These are phyloP conservation scores for Euphonia xanthogaster DNA, from an alignment of 2,797 vertebrate genomes.

Conservation along the genomic window DNA sequence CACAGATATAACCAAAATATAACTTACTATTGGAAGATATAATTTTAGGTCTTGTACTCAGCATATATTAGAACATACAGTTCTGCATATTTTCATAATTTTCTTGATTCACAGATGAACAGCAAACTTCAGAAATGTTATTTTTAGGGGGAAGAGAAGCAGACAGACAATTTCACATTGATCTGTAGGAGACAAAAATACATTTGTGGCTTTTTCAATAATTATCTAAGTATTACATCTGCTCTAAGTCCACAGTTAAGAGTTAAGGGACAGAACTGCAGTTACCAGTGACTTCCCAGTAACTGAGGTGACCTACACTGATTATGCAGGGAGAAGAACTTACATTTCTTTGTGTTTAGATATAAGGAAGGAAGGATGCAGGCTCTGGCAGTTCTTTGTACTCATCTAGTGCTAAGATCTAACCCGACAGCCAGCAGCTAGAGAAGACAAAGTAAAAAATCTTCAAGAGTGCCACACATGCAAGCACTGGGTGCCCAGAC, in stretches of 20 bases:
- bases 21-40: conserved; percentile 7
- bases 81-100: conserved; percentile 31
- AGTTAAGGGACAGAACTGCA: not conserved
- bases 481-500: not conserved
- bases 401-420: not conserved
- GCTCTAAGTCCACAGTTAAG: not conserved
- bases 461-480: not conserved
- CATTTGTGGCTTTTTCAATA: not conserved
- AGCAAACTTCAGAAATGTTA: conserved; percentile 2
- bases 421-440: not conserved
- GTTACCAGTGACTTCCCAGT: not conserved
- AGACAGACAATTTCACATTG: not conserved
- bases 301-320: not conserved
- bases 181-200: not conserved
- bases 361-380: not conserved
- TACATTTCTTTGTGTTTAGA: not conserved
- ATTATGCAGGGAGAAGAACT: not conserved
- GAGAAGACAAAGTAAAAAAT: not conserved
- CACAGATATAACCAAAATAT: conserved; percentile 31
- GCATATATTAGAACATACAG: conserved; percentile 40
- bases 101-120: conserved; percentile 31
- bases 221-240: not conserved
- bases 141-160: not conserved
- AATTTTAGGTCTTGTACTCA: conserved; percentile 38
- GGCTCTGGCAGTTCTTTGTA: not conserved